Base-by-base conservation (phyloP, 2,113 vertebrate species). In the Laterallus jamaicensis region DNA sequence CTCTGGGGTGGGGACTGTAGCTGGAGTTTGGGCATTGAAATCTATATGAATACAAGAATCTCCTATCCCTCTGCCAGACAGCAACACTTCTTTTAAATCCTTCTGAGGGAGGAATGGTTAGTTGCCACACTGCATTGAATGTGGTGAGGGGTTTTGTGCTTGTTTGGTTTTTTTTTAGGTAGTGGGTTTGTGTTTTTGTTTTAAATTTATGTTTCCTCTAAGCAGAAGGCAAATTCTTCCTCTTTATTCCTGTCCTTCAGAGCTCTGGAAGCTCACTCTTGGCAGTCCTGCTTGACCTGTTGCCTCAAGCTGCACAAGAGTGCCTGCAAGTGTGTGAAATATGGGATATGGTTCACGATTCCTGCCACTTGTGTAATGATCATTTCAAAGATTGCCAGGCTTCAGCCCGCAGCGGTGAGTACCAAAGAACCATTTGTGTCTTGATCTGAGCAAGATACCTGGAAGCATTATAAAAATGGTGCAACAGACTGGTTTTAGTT, bases 341-440 rank as follows among this genome's bases (percentile, higher is more conserved):
- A 0, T 0, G 20, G 0, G 0, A 0, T 0, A 0, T 11, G 1
- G 2, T 89, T 55, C 21, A 17, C 12, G 9, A 9, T 95, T 28
- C 97, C 94, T 12, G 94, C 68, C 25, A 12, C 87, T 63, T 73
- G 97, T 25, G 96, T 97, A 3, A 20, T 12, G 71, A 62, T 98
- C 2, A 10, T 98, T 16, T 84, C 95, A 3, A 88, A 15, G 4
- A 21, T 96, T 28, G n/a, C 96, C 10, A 7, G 3, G 1, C 90
- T 96, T 39, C 54, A 21, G 22, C 85, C 88, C 28, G 2, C 67
- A 17, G 82, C 47, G 78, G 98, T 98, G 58, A 97, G 98, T 94
- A 70, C 58, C 29, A 3, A 6, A 40, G 39, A 75, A 2, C 76
- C 12, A 3, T n/a, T 83, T 40, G 5, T 15, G 54, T 19, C 31